Evolutionary conservation across 2,113 vertebrate genomes (phyloP).

Genomic region (Chloropsis cyanopogon): DNA sequence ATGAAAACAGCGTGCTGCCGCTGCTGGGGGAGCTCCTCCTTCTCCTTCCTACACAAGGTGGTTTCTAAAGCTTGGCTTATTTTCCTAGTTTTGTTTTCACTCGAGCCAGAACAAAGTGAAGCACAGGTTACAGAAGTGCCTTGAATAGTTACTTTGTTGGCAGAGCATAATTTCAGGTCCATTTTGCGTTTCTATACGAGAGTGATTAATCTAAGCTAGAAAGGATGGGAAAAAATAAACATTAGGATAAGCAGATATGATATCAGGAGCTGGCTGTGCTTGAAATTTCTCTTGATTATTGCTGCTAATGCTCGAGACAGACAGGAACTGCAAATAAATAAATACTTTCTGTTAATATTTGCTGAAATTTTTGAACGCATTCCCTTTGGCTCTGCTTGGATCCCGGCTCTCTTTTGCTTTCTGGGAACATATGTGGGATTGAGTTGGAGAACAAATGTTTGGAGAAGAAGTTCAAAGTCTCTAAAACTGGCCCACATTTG

Average conservation of each 20-base stretch:
- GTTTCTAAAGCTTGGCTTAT: background rate
- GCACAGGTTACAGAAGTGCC: background rate
- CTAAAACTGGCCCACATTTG: background rate
- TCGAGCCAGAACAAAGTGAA: background rate
- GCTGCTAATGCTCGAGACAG: slow-evolving; percentile 22
- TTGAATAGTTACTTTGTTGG: background rate
- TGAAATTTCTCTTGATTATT: slow-evolving; percentile 36
- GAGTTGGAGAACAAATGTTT: slow-evolving; percentile 37
- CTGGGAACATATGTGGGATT: slow-evolving; percentile 11
- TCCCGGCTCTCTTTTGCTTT: background rate
- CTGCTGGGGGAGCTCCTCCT: background rate
- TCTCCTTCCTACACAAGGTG: background rate
- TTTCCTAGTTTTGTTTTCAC: background rate
- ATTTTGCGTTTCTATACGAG: background rate
- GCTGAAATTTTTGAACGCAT: slow-evolving; percentile 38
- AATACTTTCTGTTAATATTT: slow-evolving; percentile 57
- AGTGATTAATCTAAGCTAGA: background rate
- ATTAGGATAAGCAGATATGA: slow-evolving; percentile 16
- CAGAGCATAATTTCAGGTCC: background rate
- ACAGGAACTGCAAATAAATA: slow-evolving; percentile 62
- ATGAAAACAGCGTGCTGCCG: background rate
- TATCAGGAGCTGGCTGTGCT: slow-evolving; percentile 32
- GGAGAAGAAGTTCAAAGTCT: slow-evolving; percentile 42
- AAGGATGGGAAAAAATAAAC: slow-evolving; percentile 63
- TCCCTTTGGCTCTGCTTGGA: slow-evolving; percentile 41